phyloP scores from a whole-genome alignment of 1,140 invertebrate genomes.

The Diploscapter pachys region DNA sequence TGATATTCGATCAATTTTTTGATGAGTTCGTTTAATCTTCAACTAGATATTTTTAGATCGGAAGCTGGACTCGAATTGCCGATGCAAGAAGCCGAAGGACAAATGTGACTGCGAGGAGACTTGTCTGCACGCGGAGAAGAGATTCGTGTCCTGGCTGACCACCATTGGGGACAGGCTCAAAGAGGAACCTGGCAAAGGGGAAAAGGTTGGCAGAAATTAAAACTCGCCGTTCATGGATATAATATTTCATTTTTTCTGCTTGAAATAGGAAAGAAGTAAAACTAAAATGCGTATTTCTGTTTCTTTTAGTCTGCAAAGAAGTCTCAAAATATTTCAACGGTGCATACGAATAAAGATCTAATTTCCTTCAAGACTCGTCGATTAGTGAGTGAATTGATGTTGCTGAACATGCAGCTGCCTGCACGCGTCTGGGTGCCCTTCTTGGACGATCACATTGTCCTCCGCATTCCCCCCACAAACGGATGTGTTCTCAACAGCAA shows the following conservation, averaged over 20 bases:
- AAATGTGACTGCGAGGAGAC: neutral
- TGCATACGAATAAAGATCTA: too few species aligned
- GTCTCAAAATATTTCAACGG: too few species aligned
- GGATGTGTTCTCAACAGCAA: conserved; percentile 97
- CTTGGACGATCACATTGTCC: conserved; percentile 75
- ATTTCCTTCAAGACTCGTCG: conserved; percentile 72
- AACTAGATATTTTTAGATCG: neutral
- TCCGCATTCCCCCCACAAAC: conserved; percentile 85
- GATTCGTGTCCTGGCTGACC: conserved; percentile 79
- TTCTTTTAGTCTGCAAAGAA: neutral
- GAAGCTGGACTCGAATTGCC: conserved; percentile 15
- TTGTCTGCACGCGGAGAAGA: conserved; percentile 68
- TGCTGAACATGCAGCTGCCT: conserved; percentile 91
- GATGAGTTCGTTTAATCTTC: too few species aligned
- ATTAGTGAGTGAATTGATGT: conserved; percentile 82
- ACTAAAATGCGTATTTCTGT: too few species aligned
- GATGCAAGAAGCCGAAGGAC: neutral
- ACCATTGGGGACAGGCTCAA: conserved; percentile 84
- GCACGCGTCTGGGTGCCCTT: conserved; percentile 94
- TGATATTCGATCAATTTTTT: too few species aligned
- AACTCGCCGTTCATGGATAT: neutral
- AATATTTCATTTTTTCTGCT: too few species aligned
- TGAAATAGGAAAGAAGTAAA: too few species aligned
- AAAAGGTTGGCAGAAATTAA: conserved; percentile 49
- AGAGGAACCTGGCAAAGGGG: conserved; percentile 85